These are phyloP conservation scores for Lumbricus terrestris DNA, from an alignment of 2,888 invertebrate genomes.

Conservation along the genomic window DNA sequence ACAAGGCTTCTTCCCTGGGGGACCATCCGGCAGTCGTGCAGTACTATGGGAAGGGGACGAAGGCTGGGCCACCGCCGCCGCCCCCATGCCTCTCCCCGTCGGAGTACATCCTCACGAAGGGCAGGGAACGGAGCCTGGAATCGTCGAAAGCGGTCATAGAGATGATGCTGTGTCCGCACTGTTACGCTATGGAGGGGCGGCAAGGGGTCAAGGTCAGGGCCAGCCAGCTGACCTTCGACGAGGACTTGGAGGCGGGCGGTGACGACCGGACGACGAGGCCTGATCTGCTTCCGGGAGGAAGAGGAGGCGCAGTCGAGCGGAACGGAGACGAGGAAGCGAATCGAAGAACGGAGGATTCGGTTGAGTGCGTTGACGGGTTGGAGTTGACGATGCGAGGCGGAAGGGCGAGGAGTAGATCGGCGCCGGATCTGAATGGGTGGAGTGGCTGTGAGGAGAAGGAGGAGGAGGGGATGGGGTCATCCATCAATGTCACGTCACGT, in stretches of 20 bases:
- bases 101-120: not conserved
- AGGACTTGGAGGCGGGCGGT: not conserved
- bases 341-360: not conserved
- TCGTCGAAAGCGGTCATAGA: not conserved
- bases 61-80: too few relatives aligned
- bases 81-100: not conserved
- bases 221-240: not conserved
- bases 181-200: not conserved
- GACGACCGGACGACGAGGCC: not conserved
- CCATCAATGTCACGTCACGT: not conserved
- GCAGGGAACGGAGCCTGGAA: not conserved
- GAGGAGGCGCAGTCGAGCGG: not conserved
- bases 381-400: not conserved
- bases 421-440: not conserved
- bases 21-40: not conserved
- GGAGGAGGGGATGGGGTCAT: too few relatives aligned
- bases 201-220: not conserved
- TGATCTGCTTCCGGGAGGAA: not conserved
- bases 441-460: not conserved
- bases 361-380: not conserved
- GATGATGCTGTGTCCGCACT: constrained; percentile 12
- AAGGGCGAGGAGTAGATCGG: not conserved
- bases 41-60: not conserved
- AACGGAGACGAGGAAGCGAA: not conserved
- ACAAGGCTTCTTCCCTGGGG: not conserved